These are phyloP conservation scores for Athalia cordata DNA, from an alignment of 2,888 invertebrate species.

Conservation along the genomic window DNA sequence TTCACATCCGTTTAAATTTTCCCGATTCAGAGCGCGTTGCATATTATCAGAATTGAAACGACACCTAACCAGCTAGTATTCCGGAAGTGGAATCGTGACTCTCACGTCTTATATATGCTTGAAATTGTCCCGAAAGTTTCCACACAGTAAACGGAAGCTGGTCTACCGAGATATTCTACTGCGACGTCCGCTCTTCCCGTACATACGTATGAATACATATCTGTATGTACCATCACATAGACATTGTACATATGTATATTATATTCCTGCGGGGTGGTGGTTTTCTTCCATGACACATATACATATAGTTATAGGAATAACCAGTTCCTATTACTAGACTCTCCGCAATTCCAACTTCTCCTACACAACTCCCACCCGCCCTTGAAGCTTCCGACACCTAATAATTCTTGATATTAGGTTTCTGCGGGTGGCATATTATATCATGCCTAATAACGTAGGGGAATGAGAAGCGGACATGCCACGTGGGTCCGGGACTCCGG, in stretches of 20 bases:
- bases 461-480: background rate
- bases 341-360: too few relatives aligned
- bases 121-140: constrained; percentile 34
- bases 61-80: background rate
- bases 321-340: too few relatives aligned
- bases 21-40: too few relatives aligned
- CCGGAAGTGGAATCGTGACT: constrained; percentile 17
- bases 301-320: too few relatives aligned
- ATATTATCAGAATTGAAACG: too few relatives aligned
- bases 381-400: constrained; percentile 30
- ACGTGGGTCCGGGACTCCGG: background rate
- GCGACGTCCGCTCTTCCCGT: constrained; percentile 24
- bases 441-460: constrained; percentile 32
- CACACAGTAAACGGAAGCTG: constrained; percentile 16
- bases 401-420: constrained; percentile 44
- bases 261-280: too few relatives aligned
- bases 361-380: background rate
- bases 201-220: background rate
- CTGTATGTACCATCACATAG: too few relatives aligned
- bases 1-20: too few relatives aligned
- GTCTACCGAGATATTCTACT: constrained; percentile 25
- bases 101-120: constrained; percentile 10
- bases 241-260: too few relatives aligned
- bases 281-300: too few relatives aligned
- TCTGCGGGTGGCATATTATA: constrained; percentile 44